Percentiles rank a stretch among this genome's conserved stretches.
phyloP scores from a whole-genome alignment of 2,797 vertebrate species.

The Mergus octosetaceus region DNA sequence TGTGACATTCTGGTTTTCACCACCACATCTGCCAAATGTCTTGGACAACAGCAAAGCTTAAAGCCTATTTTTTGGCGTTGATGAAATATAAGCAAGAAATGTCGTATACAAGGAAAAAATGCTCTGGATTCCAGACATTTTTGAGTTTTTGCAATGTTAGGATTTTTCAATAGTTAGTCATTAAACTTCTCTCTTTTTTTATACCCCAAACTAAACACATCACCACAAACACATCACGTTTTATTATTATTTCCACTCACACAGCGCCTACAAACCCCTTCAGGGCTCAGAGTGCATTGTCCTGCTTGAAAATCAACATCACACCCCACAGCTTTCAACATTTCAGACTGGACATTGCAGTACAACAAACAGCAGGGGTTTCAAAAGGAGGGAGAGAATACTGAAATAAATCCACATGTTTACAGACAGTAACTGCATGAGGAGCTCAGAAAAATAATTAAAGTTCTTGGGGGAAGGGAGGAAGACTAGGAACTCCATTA shows the following conservation, averaged over 20 bases:
- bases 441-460: constrained; percentile 29
- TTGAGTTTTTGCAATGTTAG: neutral
- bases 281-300: neutral
- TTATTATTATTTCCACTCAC: neutral
- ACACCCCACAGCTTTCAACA: neutral
- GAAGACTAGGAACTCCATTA: neutral
- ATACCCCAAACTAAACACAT: neutral
- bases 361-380: neutral
- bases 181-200: neutral
- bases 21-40: neutral
- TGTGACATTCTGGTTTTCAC: neutral
- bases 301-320: neutral
- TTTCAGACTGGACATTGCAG: neutral
- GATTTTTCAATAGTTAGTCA: neutral
- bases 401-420: constrained; percentile 14
- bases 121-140: neutral
- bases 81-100: neutral
- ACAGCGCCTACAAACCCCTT: neutral
- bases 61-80: neutral
- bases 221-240: neutral
- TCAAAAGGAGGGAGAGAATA: neutral
- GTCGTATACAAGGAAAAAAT: neutral
- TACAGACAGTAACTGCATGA: neutral
- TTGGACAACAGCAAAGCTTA: neutral
- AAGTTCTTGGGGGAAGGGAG: neutral